phyloP scores from a whole-genome alignment of 2,888 invertebrate genomes.

The Spisula solida region DNA sequence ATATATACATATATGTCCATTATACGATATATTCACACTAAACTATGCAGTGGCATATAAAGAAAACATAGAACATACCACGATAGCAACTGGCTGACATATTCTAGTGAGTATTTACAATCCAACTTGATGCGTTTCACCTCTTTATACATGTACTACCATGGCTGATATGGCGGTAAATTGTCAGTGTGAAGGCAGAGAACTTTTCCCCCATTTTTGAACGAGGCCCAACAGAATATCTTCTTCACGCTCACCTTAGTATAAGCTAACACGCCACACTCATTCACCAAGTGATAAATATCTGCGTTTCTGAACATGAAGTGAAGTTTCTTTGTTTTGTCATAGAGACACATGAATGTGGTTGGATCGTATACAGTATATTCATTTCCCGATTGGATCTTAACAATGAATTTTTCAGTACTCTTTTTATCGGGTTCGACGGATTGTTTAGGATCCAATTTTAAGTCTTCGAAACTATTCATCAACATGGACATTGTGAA shows the following conservation, averaged over 20 bases:
- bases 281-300: constrained; percentile 48
- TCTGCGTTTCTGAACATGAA: constrained; percentile 27
- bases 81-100: too few species aligned
- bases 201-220: constrained; percentile 31
- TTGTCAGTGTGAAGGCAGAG: constrained; percentile 44
- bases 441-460: too few species aligned
- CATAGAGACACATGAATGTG: constrained; percentile 35
- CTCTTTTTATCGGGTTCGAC: constrained; percentile 25
- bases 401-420: constrained; percentile 50
- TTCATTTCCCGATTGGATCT: constrained; percentile 57
- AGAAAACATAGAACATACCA: too few species aligned
- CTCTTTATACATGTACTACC: constrained; percentile 39
- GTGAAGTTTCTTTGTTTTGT: constrained; percentile 36
- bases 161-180: constrained; percentile 52
- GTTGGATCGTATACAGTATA: constrained; percentile 44
- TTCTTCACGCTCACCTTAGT: constrained; percentile 44
- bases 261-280: constrained; percentile 50
- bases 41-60: too few species aligned
- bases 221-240: constrained; percentile 61
- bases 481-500: not conserved
- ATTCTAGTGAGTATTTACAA: too few species aligned
- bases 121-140: too few species aligned
- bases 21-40: too few species aligned
- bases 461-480: not conserved
- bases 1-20: too few species aligned